A percentile compares a stretch with the other conserved stretches of the same genome.
phyloP scores from a whole-genome alignment of 1,140 invertebrate species.

The Scaptomyza hsui region DNA sequence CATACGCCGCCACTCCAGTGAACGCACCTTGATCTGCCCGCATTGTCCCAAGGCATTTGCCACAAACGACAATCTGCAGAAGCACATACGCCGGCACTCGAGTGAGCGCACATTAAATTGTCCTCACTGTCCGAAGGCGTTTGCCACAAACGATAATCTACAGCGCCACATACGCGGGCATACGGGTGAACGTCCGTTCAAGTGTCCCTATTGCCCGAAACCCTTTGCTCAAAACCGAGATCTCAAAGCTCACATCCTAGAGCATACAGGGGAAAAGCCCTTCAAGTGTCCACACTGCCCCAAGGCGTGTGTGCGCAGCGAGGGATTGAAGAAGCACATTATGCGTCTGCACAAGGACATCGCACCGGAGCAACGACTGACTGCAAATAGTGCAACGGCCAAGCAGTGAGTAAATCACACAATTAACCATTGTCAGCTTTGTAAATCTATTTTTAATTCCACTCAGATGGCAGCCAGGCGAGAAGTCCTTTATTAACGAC shows the following conservation, averaged over 20 bases:
- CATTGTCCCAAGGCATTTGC: slow-evolving; percentile 45
- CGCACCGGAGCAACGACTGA: slow-evolving; percentile 5
- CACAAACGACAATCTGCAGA: slow-evolving; percentile 44
- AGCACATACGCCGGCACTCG: slow-evolving; percentile 39
- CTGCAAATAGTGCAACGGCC: neutral
- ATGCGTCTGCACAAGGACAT: slow-evolving; percentile 38
- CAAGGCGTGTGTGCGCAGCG: slow-evolving; percentile 39
- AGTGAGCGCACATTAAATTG: slow-evolving; percentile 30
- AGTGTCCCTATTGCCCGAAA: slow-evolving; percentile 38
- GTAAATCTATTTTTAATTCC: neutral
- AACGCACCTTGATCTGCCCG: slow-evolving; percentile 28
- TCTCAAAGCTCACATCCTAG: slow-evolving; percentile 44
- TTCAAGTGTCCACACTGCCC: slow-evolving; percentile 42
- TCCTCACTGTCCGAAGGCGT: slow-evolving; percentile 39
- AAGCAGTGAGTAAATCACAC: slow-evolving; percentile 20
- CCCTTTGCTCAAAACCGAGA: slow-evolving; percentile 42
- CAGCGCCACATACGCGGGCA: slow-evolving; percentile 43
- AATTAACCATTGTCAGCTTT: neutral
- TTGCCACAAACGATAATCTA: slow-evolving; percentile 44
- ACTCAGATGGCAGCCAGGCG: slow-evolving; percentile 26
- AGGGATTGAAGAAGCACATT: slow-evolving; percentile 44
- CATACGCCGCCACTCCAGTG: slow-evolving; percentile 34
- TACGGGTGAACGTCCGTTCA: slow-evolving; percentile 38
- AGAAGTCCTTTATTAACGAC: slow-evolving; percentile 27
- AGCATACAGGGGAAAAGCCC: slow-evolving; percentile 40